A percentile compares a stretch with the other conserved stretches of the same genome.
phyloP scores from a whole-genome alignment of 1,140 invertebrate genomes.

The Calliopsis andreniformis region DNA sequence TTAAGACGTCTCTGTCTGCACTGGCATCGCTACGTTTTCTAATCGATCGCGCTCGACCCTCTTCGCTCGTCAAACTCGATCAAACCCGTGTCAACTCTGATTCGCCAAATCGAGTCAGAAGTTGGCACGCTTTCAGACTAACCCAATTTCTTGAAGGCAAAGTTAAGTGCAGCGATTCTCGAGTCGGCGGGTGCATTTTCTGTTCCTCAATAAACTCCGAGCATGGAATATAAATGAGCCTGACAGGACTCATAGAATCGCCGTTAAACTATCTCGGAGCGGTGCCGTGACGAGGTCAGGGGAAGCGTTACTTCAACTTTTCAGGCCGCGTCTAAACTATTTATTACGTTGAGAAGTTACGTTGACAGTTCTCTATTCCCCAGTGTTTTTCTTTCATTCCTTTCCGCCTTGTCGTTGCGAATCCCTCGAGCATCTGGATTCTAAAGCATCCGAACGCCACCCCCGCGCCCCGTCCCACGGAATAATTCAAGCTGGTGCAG shows the following conservation, averaged over 20 bases:
- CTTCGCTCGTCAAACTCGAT: no score
- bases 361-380: conserved; percentile 41
- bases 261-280: neutral
- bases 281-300: neutral
- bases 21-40: no score
- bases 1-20: no score
- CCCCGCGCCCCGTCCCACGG: neutral
- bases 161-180: neutral
- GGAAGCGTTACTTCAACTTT: conserved; percentile 8
- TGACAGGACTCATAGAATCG: neutral
- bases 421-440: conserved; percentile 17
- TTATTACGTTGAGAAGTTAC: conserved; percentile 43
- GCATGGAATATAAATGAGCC: conserved; percentile 12
- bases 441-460: conserved; percentile 27
- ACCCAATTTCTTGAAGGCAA: neutral
- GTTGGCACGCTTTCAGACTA: no score
- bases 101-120: neutral
- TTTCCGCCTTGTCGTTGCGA: neutral
- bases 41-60: no score
- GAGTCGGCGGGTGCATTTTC: neutral
- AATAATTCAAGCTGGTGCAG: conserved; percentile 43
- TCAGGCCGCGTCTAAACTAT: conserved; percentile 35
- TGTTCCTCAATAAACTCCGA: neutral
- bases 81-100: neutral
- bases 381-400: conserved; percentile 5